These are phyloP conservation scores for Pseudomyrmex concolor DNA, from an alignment of 1,140 invertebrate species.

Conservation along the genomic window DNA sequence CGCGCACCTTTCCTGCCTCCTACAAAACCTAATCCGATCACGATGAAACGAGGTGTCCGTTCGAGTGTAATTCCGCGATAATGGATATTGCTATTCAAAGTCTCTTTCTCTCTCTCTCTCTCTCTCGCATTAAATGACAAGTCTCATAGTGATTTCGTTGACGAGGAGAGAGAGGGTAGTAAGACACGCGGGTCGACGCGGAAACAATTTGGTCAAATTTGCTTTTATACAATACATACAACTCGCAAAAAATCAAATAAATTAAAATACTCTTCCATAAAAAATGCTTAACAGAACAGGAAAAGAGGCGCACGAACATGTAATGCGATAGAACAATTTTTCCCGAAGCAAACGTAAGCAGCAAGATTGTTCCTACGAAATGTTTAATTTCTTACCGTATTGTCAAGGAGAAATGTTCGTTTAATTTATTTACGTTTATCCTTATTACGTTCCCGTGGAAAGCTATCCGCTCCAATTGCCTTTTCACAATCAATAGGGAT, in stretches of 20 bases:
- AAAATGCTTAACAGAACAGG: no score
- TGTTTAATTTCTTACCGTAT: neutral
- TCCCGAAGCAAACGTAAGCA: neutral
- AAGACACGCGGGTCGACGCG: slow-evolving; percentile 1
- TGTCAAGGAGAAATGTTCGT: neutral
- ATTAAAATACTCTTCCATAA: no score
- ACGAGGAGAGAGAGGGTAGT: neutral
- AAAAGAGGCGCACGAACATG: neutral
- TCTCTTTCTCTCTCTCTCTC: slow-evolving; percentile 40
- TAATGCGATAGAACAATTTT: neutral
- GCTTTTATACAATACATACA: neutral
- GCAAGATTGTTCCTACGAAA: neutral
- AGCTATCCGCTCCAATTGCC: neutral
- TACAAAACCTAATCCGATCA: slow-evolving; percentile 73
- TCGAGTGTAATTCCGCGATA: slow-evolving; percentile 75
- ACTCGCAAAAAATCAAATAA: neutral
- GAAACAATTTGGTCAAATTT: neutral
- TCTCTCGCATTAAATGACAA: slow-evolving; percentile 69
- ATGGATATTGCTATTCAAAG: slow-evolving; percentile 75
- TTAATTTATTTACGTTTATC: slow-evolving; percentile 52
- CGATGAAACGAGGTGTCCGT: slow-evolving; percentile 71
- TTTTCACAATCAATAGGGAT: slow-evolving; percentile 41
- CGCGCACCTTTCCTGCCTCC: slow-evolving; percentile 33
- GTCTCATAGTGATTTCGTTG: slow-evolving; percentile 28
- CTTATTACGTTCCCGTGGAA: slow-evolving; percentile 28